phyloP scores from a whole-genome alignment of 2,113 vertebrate genomes.

The Falco punctatus region DNA sequence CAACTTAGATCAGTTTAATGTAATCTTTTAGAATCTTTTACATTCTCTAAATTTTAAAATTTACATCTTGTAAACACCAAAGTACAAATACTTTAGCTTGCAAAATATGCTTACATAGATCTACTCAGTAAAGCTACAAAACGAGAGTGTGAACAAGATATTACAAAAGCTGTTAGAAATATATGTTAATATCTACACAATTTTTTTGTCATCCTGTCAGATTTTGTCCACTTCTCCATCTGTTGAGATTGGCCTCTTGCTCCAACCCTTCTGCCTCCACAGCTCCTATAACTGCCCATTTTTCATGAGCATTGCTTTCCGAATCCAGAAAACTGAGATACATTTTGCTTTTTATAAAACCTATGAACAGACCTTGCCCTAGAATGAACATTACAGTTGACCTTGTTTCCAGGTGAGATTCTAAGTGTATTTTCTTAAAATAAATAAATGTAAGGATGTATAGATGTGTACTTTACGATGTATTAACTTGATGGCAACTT shows the following conservation, averaged over 20 bases:
- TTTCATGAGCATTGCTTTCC: not conserved
- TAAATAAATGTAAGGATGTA: not conserved
- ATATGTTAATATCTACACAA: not conserved
- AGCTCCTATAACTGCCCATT: not conserved
- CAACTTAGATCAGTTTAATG: not conserved
- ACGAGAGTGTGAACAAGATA: not conserved
- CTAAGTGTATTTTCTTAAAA: not conserved
- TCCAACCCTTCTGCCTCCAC: not conserved
- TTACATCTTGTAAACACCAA: not conserved
- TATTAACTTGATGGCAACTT: not conserved
- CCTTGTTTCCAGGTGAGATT: not conserved
- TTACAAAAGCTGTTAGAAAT: not conserved
- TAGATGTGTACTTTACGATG: not conserved
- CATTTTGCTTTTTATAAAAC: not conserved
- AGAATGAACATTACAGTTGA: not conserved
- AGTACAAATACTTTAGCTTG: not conserved
- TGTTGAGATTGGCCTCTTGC: not conserved
- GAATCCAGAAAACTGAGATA: not conserved
- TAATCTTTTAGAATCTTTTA: not conserved
- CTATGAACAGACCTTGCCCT: not conserved
- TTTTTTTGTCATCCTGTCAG: not conserved
- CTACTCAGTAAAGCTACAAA: not conserved
- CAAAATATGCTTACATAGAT: not conserved
- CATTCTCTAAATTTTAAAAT: not conserved
- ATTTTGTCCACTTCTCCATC: not conserved